These are phyloP conservation scores for Macroramphosus scolopax DNA, from an alignment of 2,797 vertebrate genomes.

Conservation along the genomic window DNA sequence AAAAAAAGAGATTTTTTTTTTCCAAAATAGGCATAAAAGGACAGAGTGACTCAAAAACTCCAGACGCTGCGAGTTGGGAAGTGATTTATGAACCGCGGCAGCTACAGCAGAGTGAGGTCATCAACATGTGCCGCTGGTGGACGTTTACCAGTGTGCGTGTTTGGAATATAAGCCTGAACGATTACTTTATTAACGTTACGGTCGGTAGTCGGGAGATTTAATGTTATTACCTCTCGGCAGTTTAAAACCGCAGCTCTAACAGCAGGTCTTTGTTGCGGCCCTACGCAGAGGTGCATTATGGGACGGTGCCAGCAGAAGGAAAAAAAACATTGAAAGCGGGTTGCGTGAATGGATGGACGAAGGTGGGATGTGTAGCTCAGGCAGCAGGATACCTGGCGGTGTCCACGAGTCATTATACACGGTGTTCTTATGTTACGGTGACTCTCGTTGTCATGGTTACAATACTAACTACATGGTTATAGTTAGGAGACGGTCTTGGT, in stretches of 20 bases:
- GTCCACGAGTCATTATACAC: slow-evolving; percentile 41
- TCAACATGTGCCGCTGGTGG: slow-evolving; percentile 7
- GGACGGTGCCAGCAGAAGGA: slow-evolving; percentile 3
- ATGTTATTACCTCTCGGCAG: slow-evolving; percentile 3
- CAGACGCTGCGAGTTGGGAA: too few species aligned
- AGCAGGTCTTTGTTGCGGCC: slow-evolving; percentile 5
- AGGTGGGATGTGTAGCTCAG: slow-evolving; percentile 26
- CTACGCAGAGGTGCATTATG: too few species aligned
- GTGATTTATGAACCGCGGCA: slow-evolving; percentile 32
- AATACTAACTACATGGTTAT: too few species aligned
- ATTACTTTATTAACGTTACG: neutral
- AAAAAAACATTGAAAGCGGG: neutral
- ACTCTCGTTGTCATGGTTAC: neutral
- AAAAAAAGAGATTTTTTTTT: too few species aligned
- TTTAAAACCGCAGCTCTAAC: slow-evolving; percentile 11
- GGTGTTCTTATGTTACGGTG: slow-evolving; percentile 15
- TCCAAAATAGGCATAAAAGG: too few species aligned
- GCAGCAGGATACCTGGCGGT: slow-evolving; percentile 40
- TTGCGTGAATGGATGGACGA: slow-evolving; percentile 4
- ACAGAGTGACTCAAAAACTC: too few species aligned
- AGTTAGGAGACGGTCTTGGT: too few species aligned
- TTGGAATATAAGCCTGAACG: slow-evolving; percentile 1
- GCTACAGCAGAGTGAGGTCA: slow-evolving; percentile 22
- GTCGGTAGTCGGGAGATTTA: slow-evolving; percentile 2
- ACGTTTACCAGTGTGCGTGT: neutral